Base-by-base conservation (phyloP, 1,140 invertebrate genomes). In the Brachystomella parvula region DNA sequence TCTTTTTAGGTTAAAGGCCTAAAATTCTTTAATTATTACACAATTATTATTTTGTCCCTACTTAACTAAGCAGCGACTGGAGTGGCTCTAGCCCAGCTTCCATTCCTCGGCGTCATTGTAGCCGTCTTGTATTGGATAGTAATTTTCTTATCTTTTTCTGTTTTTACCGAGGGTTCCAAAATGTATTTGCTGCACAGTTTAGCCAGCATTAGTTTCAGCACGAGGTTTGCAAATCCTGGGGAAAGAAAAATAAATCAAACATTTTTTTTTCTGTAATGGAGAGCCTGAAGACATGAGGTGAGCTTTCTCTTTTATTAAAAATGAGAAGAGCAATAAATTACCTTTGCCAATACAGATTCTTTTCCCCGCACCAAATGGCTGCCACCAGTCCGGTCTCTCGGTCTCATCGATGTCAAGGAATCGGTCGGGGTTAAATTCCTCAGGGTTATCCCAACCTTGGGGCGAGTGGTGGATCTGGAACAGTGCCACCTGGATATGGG, bases 81-180 rank as follows among this genome's bases (percentile, higher is more conserved):
- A 15, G 49, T 53, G 49, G 24, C 49, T 24, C 21, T 15, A 24
- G 57, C 21, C 57, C 57, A 59, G n/a, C 58, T 59, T 35, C 65
- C 65, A 32, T 68, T 49, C 59, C 32, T 61, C 28, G 69, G 69
- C 1, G 63, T 65, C 69, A 71, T 71, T 2, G 69, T 71, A 0
- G 69, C 69, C 15, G 61, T 68, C 44, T 71, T 71, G 31, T 65
- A 71, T 0, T 57, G 12, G 24, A 71, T 64, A 2, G 3, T n/a
- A 49, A 71, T 47, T 15, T 65, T 35, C 2, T 31, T n/a, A n/a
- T 66, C 47, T 3, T 9, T 19, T 26, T 64, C 47, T 17, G 49
- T 49, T 28, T 29, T 44, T 6, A 56, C 47, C 30, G 2, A 17
- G 1, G 29, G 2, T 9, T 47, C 26, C 19, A 67, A 3, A 19